Percentiles rank a stretch among this genome's conserved stretches.
Evolutionary conservation across 1,140 invertebrate species (phyloP).

Genomic region (Cotesia vestalis): DNA sequence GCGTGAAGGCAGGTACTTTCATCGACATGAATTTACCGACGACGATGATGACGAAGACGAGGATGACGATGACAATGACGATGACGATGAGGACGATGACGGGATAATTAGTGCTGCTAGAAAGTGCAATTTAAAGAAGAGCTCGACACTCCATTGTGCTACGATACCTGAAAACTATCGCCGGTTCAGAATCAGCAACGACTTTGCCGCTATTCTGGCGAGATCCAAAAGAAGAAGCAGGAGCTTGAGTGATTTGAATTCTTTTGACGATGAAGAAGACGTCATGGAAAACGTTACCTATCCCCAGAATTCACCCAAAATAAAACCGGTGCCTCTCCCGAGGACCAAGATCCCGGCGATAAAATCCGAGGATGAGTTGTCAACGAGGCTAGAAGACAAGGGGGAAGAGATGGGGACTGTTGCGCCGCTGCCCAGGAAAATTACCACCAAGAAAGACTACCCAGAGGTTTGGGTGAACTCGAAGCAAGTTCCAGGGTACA

Average conservation of each 20-base stretch:
- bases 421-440: constrained; percentile 27
- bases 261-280: constrained; percentile 29
- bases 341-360: constrained; percentile 37
- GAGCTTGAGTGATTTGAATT: constrained; percentile 39
- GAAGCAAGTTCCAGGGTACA: no score
- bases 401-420: not conserved
- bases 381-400: not conserved
- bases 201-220: not conserved
- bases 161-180: constrained; percentile 40
- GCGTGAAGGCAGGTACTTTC: constrained; percentile 38
- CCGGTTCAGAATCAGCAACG: constrained; percentile 31
- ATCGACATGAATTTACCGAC: constrained; percentile 43
- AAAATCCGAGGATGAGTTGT: not conserved
- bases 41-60: constrained; percentile 31
- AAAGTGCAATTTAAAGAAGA: constrained; percentile 36
- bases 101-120: not conserved
- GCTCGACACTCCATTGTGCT: constrained; percentile 37
- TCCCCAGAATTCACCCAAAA: not conserved
- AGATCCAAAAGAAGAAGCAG: constrained; percentile 34
- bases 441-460: constrained; percentile 16
- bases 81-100: not conserved
- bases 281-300: not conserved
- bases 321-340: constrained; percentile 37
- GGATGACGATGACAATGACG: constrained; percentile 24
- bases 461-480: constrained; percentile 10